phyloP scores from a whole-genome alignment of 1,140 invertebrate species.

The Phthorimaea operculella region DNA sequence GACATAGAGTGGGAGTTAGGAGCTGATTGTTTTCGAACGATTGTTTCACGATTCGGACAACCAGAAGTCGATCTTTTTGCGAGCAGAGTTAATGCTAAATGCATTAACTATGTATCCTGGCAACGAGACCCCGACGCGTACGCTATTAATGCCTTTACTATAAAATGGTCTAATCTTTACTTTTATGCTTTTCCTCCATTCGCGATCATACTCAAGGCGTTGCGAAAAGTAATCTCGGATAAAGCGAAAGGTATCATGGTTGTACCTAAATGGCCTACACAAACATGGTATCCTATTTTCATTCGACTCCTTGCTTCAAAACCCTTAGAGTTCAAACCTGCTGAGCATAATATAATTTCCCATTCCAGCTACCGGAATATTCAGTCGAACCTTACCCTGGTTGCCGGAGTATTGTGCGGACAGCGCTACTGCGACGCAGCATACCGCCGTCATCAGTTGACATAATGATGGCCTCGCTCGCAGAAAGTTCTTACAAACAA shows the following conservation, averaged over 20 bases:
- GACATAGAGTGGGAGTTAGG: neutral
- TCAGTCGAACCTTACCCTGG: neutral
- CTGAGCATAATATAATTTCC: neutral
- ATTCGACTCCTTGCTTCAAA: neutral
- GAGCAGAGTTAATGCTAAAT: neutral
- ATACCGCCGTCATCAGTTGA: neutral
- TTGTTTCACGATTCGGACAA: neutral
- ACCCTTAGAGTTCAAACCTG: neutral
- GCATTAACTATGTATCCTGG: neutral
- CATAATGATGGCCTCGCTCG: neutral
- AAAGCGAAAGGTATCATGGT: neutral
- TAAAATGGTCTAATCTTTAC: neutral
- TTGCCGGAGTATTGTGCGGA: too few species aligned
- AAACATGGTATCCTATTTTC: slow-evolving; percentile 1
- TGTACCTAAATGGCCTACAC: neutral
- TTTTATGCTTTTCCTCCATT: slow-evolving; percentile 5
- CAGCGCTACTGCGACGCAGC: neutral
- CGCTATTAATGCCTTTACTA: slow-evolving; percentile 1
- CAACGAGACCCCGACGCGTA: neutral
- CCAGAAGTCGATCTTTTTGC: neutral
- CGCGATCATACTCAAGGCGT: neutral
- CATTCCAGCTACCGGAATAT: neutral
- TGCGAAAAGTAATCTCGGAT: slow-evolving; percentile 1
- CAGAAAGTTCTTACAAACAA: neutral
- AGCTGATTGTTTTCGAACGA: neutral